Evolutionary conservation across 2,888 invertebrate species (phyloP).

Genomic region (Caenorhabditis afra): DNA sequence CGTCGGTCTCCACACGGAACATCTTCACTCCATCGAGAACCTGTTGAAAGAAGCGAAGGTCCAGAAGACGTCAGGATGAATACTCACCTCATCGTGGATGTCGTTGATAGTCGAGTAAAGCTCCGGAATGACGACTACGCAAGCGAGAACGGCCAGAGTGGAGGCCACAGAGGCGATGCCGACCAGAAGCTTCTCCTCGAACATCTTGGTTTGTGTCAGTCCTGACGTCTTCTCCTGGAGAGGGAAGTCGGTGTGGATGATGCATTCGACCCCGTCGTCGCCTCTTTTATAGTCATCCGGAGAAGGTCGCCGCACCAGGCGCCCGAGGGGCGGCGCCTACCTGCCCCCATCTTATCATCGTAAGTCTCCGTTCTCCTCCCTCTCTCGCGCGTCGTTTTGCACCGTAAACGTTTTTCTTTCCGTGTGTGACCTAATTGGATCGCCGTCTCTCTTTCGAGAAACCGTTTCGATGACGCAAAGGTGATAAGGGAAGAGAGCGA

Average conservation of each 20-base stretch:
- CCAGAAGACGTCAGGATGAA: not conserved
- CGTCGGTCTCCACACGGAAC: constrained; percentile 72
- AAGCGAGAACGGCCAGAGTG: constrained; percentile 67
- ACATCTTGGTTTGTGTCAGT: constrained; percentile 54
- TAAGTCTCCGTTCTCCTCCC: constrained; percentile 28
- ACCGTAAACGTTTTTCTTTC: constrained; percentile 57
- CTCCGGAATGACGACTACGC: constrained; percentile 76
- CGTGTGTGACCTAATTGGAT: constrained; percentile 55
- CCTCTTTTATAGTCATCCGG: constrained; percentile 50
- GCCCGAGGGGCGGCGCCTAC: constrained; percentile 49
- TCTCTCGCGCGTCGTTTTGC: constrained; percentile 21
- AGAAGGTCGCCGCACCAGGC: constrained; percentile 57
- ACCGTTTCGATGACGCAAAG: constrained; percentile 24
- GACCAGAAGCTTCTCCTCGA: constrained; percentile 72
- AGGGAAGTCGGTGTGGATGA: constrained; percentile 23
- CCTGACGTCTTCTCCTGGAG: constrained; percentile 4
- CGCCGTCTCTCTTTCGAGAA: constrained; percentile 4
- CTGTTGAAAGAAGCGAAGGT: constrained; percentile 22
- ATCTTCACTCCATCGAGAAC: constrained; percentile 70
- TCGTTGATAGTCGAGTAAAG: constrained; percentile 78
- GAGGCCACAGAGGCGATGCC: constrained; percentile 69
- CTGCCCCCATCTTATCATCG: constrained; percentile 49
- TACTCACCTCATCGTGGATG: constrained; percentile 65
- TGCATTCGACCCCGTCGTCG: not conserved
- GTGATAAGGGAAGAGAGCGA: constrained; percentile 42